A percentile compares a stretch with the other conserved stretches of the same genome.
These are phyloP conservation scores for Formicarius rufipectus DNA, from an alignment of 2,113 vertebrate genomes.

Conservation along the genomic window DNA sequence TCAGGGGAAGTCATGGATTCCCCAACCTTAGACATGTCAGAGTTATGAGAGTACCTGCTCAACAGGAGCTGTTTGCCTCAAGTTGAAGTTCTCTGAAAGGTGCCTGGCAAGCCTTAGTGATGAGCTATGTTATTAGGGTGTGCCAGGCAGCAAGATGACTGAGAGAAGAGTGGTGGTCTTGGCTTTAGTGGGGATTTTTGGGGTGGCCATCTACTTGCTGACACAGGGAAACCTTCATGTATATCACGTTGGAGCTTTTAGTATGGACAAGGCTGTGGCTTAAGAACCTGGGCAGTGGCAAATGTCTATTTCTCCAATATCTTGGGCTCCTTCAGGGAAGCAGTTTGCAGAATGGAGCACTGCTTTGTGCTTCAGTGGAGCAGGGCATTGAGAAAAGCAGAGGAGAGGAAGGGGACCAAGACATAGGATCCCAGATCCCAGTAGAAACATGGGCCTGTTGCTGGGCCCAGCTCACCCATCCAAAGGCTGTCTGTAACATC, in stretches of 20 bases:
- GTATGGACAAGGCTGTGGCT: not conserved
- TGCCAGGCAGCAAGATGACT: accelerated
- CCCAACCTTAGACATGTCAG: not conserved
- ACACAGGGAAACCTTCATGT: accelerated
- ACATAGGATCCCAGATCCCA: not conserved
- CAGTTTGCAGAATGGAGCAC: not conserved
- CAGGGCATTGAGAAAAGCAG: not conserved
- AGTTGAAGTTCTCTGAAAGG: accelerated
- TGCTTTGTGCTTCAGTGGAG: not conserved
- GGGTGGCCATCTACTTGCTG: accelerated
- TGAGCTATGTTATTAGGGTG: accelerated
- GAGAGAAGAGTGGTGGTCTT: not conserved
- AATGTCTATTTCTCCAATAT: not conserved
- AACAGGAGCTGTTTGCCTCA: not conserved
- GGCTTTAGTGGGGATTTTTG: not conserved
- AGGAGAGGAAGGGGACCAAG: not conserved
- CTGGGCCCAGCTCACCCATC: not conserved
- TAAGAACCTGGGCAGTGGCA: not conserved
- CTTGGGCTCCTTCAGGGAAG: not conserved
- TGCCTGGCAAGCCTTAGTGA: not conserved
- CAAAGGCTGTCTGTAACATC: not conserved
- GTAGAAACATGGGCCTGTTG: accelerated
- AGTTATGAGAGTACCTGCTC: not conserved
- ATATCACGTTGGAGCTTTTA: not conserved
- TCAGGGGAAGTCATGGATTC: not conserved